Evolutionary conservation across 2,888 invertebrate species (phyloP).

Genomic region (Orchesellides sinensis): DNA sequence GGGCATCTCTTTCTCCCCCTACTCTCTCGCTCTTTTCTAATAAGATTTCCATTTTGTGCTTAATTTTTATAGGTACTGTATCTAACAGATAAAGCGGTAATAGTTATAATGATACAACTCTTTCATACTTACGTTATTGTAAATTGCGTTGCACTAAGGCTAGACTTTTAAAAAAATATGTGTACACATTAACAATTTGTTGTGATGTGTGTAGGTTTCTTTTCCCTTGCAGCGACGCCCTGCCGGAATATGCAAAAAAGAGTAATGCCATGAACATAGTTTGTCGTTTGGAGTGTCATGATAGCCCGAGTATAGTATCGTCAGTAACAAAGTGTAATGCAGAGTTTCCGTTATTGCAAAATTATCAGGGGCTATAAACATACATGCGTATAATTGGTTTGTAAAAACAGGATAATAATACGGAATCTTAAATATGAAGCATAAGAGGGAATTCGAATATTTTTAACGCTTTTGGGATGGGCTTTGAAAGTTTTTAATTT

Average conservation of each 20-base stretch:
- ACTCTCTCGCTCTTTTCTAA: slow-evolving; percentile 13
- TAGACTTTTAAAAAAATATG: no score
- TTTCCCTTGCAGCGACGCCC: background rate
- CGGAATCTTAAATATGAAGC: no score
- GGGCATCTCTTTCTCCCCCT: background rate
- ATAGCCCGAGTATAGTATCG: background rate
- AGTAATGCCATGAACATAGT: background rate
- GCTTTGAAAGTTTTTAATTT: no score
- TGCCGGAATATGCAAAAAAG: background rate
- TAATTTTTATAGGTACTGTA: slow-evolving; percentile 43
- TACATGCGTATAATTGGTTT: no score
- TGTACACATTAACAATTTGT: background rate
- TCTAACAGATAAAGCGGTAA: slow-evolving; percentile 47
- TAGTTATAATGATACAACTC: slow-evolving; percentile 15
- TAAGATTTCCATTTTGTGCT: slow-evolving; percentile 41
- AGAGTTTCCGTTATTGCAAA: no score
- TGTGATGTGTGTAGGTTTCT: no score
- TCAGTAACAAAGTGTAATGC: no score
- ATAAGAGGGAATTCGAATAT: no score
- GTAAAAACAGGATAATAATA: no score
- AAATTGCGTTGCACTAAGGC: background rate
- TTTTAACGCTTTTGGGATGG: no score
- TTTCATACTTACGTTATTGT: background rate
- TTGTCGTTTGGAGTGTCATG: background rate
- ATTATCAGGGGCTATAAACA: no score